Percentiles rank a stretch among this genome's conserved stretches.
phyloP scores from a whole-genome alignment of 2,113 vertebrate genomes.

The Rallus limicola region DNA sequence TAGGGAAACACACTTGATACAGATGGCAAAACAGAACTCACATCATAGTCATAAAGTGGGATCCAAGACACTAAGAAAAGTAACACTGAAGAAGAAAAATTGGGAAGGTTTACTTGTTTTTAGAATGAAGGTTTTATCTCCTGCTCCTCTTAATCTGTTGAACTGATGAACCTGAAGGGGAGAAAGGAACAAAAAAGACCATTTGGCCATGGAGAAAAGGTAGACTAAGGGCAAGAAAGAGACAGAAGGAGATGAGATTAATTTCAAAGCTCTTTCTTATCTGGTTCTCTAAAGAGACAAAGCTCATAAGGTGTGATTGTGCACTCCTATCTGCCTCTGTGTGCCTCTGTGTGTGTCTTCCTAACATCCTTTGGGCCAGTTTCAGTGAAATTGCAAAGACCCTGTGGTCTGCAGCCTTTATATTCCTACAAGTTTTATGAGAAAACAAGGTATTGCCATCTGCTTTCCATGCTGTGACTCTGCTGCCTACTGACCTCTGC shows the following conservation, averaged over 20 bases:
- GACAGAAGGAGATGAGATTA: background rate
- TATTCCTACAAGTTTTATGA: background rate
- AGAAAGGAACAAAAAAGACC: background rate
- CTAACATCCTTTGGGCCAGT: background rate
- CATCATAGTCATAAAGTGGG: background rate
- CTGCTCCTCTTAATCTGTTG: background rate
- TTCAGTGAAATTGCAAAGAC: background rate
- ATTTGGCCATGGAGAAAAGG: background rate
- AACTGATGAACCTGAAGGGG: background rate
- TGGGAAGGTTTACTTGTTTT: background rate
- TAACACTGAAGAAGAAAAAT: background rate
- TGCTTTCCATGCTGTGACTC: background rate
- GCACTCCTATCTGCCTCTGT: fast-evolving
- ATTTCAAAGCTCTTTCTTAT: background rate
- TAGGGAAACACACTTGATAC: background rate
- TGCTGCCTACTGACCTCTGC: background rate
- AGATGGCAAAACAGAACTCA: background rate
- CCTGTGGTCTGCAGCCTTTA: background rate
- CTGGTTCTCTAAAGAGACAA: background rate
- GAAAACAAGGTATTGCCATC: background rate
- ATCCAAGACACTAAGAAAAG: background rate
- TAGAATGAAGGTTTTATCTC: background rate
- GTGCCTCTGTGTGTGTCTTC: background rate
- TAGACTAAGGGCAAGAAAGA: background rate
- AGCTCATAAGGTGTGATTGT: background rate